Evolutionary conservation across 2,797 vertebrate genomes (phyloP), one percentile per base, ranked within the genome.

Genomic region (Bryconaethiops microstoma): DNA sequence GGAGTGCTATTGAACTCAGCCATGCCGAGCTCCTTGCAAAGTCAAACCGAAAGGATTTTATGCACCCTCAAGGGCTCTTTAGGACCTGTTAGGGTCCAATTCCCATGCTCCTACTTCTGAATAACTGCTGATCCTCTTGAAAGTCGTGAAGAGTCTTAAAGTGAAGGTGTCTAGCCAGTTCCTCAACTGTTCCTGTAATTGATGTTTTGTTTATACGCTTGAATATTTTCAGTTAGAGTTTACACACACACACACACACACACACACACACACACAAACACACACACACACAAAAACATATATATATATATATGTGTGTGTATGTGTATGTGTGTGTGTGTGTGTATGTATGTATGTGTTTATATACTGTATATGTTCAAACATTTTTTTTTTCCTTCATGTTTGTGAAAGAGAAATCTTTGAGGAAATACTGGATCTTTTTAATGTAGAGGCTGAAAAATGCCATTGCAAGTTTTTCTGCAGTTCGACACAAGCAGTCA

Each of bases 41-140:
- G 80, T 81, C 55, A 59, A 80, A 60, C 48, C 23, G 42, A 81
- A 77, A 78, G 63, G 67, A 71, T 79, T 83, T 83, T 83, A 72
- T 79, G 40, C 50, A 70, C 62, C 76, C 76, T 75, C 69, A 68
- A 82, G 83, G 82, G 77, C 73, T 78, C 29, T 85, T 83, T 82
- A 83, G 73, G 78, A 71, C 60, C 74, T 80, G 59, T 29, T 55
- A 79, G 67, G 77, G 74, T 82, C 76, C 73, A 78, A 76, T 83
- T 73, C 74, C 73, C 78, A 77, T 48, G 60, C 57, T 67, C n/a
- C 63, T 81, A 73, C 73, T 84, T 70, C 68, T 77, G 83, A 74
- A 65, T 81, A 83, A 83, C 68, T 83, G 76, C 74, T 83, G 76
- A 86, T 78, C 60, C 23, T 80, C 60, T 68, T 74, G 54, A 78